Base-by-base conservation (phyloP, 2,113 vertebrate species). In the Acanthisitta chloris region DNA sequence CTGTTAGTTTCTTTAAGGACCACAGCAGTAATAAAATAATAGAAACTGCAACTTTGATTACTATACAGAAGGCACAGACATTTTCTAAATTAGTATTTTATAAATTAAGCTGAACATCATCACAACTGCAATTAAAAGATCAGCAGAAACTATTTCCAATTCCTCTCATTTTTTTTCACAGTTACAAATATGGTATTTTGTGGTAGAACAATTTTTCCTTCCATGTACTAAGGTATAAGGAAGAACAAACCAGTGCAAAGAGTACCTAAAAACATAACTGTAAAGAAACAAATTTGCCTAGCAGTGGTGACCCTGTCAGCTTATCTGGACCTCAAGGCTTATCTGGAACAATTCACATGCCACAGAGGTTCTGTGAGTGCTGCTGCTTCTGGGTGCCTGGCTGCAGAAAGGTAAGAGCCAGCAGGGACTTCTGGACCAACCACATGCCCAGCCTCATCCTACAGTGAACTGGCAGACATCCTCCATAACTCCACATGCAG, bases 1-100 rank as follows among this genome's bases (percentile, higher is more conserved):
- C 99, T 99, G 95, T 92, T 88, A 38, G 20, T 20, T 71, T 38
- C 21, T 89, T 99, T 98, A 99, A 99, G 98, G 98, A 98, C 89
- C 29, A 78, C 1, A 90, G 61, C 28, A 77, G 20, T 11, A 73
- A 72, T 21, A 70, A 73, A 88, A 82, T 7, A 57, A 3, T 1
- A 29, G 29, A 94, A 94, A 82, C 34, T 38, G 14, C 36, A 2
- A 36, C 9, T 49, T 51, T n/a, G 5, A 43, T 38, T 90, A 20
- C 28, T 33, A 43, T 4, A 58, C 4, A 3, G 55, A 66, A 88
- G 12, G 29, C 48, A 78, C 24, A 77, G n/a, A 54, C 5, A 49
- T 72, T 81, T 61, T 70, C 45, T 78, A 52, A 31, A 65, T 48
- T 33, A 46, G 7, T 7, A 65, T n/a, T 81, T 62, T n/a, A 62